Evolutionary conservation across 2,797 vertebrate species (phyloP).

Genomic region (Clamator glandarius): DNA sequence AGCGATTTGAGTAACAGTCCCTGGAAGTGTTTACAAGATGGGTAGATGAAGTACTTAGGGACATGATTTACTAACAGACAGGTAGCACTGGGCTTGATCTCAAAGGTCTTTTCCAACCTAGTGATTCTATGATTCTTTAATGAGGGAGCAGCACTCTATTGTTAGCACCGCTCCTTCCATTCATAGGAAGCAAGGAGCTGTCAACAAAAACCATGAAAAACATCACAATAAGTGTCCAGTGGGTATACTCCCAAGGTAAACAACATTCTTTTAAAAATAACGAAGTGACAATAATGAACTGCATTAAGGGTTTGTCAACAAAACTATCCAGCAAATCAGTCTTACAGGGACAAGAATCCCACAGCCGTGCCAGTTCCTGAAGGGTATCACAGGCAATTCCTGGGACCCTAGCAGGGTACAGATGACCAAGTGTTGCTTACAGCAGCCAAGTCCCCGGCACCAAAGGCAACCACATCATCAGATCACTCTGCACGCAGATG

Average conservation of each 20-base stretch:
- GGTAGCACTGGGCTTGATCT: too few relatives aligned
- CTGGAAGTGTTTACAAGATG: too few relatives aligned
- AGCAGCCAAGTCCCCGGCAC: neutral
- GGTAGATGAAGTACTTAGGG: too few relatives aligned
- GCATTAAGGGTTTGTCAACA: neutral
- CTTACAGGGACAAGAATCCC: neutral
- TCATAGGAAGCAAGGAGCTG: neutral
- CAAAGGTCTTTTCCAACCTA: too few relatives aligned
- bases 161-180: neutral
- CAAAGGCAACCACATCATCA: neutral
- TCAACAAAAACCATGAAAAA: neutral
- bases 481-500: neutral
- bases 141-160: neutral
- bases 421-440: neutral
- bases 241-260: conserved; percentile 42
- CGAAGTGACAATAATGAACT: neutral
- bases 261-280: neutral
- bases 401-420: neutral
- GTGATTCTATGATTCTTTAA: neutral
- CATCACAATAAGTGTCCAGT: neutral
- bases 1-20: too few relatives aligned
- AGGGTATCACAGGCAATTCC: neutral
- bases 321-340: neutral
- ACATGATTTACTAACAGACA: too few relatives aligned
- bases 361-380: neutral